Percentiles rank a stretch among this genome's conserved stretches.
phyloP scores from a whole-genome alignment of 1,140 invertebrate species.

The Ooceraea biroi region DNA sequence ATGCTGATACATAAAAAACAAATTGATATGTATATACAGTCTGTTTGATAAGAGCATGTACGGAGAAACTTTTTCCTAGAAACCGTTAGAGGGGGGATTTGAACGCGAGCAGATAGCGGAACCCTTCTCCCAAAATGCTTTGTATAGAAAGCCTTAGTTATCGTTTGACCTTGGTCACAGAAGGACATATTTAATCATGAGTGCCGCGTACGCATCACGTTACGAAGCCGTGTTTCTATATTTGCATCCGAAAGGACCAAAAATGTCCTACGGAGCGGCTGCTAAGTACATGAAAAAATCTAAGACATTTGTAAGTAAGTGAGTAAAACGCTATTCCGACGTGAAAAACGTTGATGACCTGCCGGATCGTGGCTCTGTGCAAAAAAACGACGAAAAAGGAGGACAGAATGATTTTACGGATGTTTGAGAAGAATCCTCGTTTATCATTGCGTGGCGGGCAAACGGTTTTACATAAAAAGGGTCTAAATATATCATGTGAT shows the following conservation, averaged over 20 bases:
- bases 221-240: slow-evolving; percentile 67
- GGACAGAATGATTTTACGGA: slow-evolving; percentile 30
- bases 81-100: slow-evolving; percentile 8
- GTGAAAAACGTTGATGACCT: slow-evolving; percentile 57
- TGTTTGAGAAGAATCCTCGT: slow-evolving; percentile 54
- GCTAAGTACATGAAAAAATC: slow-evolving; percentile 65
- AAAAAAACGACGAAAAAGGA: slow-evolving; percentile 38
- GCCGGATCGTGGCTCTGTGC: slow-evolving; percentile 15
- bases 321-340: slow-evolving; percentile 58
- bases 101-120: not conserved
- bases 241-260: slow-evolving; percentile 62
- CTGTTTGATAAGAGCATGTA: slow-evolving; percentile 17
- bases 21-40: slow-evolving; percentile 6
- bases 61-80: slow-evolving; percentile 7
- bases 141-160: too few species aligned
- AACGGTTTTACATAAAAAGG: slow-evolving; percentile 56
- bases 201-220: slow-evolving; percentile 52
- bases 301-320: slow-evolving; percentile 57
- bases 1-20: too few species aligned
- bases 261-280: slow-evolving; percentile 58
- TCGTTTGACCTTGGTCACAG: slow-evolving; percentile 12
- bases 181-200: slow-evolving; percentile 53
- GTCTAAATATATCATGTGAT: slow-evolving; percentile 53
- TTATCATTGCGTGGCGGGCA: slow-evolving; percentile 51
- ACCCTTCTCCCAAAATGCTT: slow-evolving; percentile 9